Conservation (phyloP, 64 coral and sea anemone genomes). For the Pachyseris speciosa region DNA sequence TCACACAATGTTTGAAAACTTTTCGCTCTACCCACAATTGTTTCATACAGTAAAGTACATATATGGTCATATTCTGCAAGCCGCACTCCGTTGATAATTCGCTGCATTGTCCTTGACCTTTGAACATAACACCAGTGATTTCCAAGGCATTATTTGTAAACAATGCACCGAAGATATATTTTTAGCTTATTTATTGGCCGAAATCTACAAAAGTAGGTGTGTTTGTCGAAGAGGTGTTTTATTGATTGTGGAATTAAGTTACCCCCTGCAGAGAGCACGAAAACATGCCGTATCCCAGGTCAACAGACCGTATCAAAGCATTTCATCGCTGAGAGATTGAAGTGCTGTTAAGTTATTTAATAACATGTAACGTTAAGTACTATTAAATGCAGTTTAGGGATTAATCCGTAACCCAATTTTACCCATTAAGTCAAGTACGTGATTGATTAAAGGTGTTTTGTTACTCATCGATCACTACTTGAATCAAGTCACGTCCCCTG, state of each 20-base stretch:
- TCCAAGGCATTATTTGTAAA: neutral
- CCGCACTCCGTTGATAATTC: neutral
- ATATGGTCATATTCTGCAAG: neutral
- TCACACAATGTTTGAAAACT: neutral
- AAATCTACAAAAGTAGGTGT: constrained; percentile 2
- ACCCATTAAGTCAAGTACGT: neutral
- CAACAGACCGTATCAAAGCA: neutral
- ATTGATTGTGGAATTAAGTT: constrained; percentile 7
- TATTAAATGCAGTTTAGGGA: neutral
- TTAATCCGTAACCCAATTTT: neutral
- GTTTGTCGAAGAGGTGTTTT: constrained; percentile 5
- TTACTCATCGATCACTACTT: neutral
- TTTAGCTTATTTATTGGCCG: neutral
- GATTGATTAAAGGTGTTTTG: neutral
- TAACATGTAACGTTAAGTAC: neutral
- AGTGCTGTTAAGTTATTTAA: neutral
- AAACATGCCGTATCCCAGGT: neutral
- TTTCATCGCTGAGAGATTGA: neutral
- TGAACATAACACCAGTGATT: neutral
- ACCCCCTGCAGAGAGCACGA: neutral
- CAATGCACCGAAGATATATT: neutral
- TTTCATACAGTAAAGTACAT: neutral
- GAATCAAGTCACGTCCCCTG: neutral
- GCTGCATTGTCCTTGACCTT: neutral
- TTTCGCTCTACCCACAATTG: neutral